Evolutionary conservation across 2,113 vertebrate genomes (phyloP), one percentile per base, ranked within the genome.

Genomic region (Polypterus bichir): DNA sequence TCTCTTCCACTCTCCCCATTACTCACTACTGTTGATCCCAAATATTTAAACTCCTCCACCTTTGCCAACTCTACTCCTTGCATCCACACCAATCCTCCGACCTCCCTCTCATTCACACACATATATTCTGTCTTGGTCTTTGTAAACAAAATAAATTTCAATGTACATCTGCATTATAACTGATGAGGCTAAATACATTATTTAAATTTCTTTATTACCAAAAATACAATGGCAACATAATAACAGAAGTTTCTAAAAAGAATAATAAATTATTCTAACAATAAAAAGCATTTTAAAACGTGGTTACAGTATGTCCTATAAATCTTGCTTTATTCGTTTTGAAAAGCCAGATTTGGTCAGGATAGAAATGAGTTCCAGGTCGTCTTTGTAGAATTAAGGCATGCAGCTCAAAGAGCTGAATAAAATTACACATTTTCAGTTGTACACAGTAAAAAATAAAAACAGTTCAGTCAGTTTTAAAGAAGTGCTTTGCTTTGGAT

Each of bases 241-340:
- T 73, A 82, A 92, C 78, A 85, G 79, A 71, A 88, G 86, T 74
- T 84, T 80, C 81, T 86, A 86, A 86, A 82, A 88, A 84, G 83
- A 84, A 88, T 87, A 90, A 91, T 90, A 91, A 93, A 92, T 92
- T 92, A 92, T 84, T 89, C 83, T 85, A 90, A 82, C 74, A 77
- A 88, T 81, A 74, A 86, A 86, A 83, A 79, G 75, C 79, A 79
- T 83, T 85, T 81, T 70, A 74, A 76, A 83, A 82, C 78, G 85
- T 80, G 79, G 82, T 73, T 82, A 65, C 72, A 79, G 71, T 7
- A 73, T 82, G 70, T 81, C 74, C 64, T 78, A 78, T 71, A 72
- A 75, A 75, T 68, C 70, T 74, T 69, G 81, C 78, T 75, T 76
- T 75, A 66, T 76, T 68, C 73, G 65, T 77, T 77, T 72, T 69